Percentiles rank a stretch among this genome's conserved stretches.
phyloP scores from a whole-genome alignment of 2,888 invertebrate genomes.

The Nasonovia ribisnigri region DNA sequence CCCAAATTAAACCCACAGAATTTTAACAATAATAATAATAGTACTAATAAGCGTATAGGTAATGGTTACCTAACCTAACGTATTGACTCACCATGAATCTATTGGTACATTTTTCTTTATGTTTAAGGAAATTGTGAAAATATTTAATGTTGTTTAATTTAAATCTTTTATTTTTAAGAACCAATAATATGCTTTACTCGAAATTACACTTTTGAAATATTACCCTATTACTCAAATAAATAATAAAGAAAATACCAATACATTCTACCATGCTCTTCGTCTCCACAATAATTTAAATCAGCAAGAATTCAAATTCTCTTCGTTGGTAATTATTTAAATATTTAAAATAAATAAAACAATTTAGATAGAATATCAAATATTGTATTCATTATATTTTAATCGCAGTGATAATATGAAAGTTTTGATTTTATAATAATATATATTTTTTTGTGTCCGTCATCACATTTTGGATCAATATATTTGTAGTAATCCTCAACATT shows the following conservation, averaged over 20 bases:
- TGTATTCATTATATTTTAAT: no score
- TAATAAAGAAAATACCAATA: not conserved
- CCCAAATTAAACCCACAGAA: not conserved
- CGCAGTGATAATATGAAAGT: no score
- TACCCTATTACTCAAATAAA: not conserved
- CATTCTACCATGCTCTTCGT: not conserved
- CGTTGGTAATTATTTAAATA: no score
- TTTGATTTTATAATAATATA: no score
- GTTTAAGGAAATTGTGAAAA: not conserved
- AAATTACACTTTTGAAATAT: not conserved
- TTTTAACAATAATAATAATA: not conserved
- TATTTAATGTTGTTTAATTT: not conserved
- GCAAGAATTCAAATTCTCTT: not conserved
- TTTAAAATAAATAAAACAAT: no score
- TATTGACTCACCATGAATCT: no score
- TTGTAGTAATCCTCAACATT: no score
- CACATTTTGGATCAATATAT: no score
- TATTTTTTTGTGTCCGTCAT: no score
- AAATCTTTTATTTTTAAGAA: not conserved
- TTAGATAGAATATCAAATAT: no score
- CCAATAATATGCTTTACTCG: no score
- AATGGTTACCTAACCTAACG: no score
- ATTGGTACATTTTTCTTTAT: not conserved
- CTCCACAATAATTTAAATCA: not conserved
- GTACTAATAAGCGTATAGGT: not conserved